Evolutionary conservation across 2,888 invertebrate genomes (phyloP).

Genomic region (Papilio elwesi): DNA sequence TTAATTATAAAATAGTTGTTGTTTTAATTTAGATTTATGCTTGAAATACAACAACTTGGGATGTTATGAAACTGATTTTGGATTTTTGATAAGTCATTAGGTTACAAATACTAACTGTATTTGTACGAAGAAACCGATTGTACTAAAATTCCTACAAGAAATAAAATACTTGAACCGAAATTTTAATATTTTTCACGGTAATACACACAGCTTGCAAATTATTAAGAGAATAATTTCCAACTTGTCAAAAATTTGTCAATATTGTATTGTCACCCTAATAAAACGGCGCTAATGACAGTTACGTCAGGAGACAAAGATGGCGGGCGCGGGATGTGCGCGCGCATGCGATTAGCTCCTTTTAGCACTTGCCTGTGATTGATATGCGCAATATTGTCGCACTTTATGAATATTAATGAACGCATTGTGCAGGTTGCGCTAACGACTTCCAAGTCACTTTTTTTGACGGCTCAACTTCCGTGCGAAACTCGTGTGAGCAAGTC

Average conservation of each 20-base stretch:
- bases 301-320: slow-evolving; percentile 64
- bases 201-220: no score
- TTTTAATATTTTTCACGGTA: no score
- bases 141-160: neutral
- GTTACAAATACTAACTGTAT: no score
- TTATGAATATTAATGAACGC: slow-evolving; percentile 75
- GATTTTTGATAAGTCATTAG: no score
- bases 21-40: no score
- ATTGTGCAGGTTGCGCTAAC: slow-evolving; percentile 71
- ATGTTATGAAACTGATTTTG: no score
- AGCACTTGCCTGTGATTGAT: slow-evolving; percentile 79
- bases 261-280: slow-evolving; percentile 40
- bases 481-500: slow-evolving; percentile 59
- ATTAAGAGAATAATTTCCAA: no score
- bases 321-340: slow-evolving; percentile 66
- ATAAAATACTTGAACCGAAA: neutral
- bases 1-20: no score
- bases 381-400: slow-evolving; percentile 75
- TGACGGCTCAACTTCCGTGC: slow-evolving; percentile 67
- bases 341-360: slow-evolving; percentile 78
- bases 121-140: no score
- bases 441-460: slow-evolving; percentile 56
- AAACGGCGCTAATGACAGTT: slow-evolving; percentile 79
- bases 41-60: no score
- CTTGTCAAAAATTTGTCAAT: neutral